These are phyloP conservation scores for Microctonus aethiopoides DNA, from an alignment of 2,888 invertebrate genomes.

Conservation along the genomic window DNA sequence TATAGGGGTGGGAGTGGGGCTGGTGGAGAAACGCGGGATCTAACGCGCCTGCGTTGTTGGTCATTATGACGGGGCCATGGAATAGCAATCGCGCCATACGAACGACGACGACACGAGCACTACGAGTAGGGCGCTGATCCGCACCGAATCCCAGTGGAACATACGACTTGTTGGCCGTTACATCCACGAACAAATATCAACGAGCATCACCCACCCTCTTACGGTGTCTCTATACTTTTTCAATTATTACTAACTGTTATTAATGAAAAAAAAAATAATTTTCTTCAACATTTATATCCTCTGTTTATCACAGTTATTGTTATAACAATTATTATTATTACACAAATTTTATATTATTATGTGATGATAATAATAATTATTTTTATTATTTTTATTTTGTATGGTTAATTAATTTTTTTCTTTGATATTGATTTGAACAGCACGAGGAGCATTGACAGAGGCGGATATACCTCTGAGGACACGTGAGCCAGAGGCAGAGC, in stretches of 20 bases:
- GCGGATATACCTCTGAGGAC: conserved; percentile 36
- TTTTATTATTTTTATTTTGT: conserved; percentile 14
- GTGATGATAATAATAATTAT: background rate
- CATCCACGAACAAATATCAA: conserved; percentile 47
- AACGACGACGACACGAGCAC: conserved; percentile 73
- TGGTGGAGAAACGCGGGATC: conserved; percentile 42
- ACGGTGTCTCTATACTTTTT: conserved; percentile 33
- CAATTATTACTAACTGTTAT: too few relatives aligned
- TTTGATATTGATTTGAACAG: conserved; percentile 22
- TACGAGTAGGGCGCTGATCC: conserved; percentile 71
- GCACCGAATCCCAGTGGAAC: conserved; percentile 61
- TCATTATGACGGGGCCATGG: conserved; percentile 61
- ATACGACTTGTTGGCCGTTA: conserved; percentile 47
- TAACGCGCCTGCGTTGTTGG: conserved; percentile 58
- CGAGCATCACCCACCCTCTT: conserved; percentile 42
- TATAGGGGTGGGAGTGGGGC: background rate
- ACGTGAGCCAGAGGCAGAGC: conserved; percentile 30
- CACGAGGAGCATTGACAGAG: conserved; percentile 40
- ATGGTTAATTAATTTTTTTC: too few relatives aligned
- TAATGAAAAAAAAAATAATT: too few relatives aligned
- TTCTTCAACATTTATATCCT: too few relatives aligned
- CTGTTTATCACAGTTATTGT: too few relatives aligned
- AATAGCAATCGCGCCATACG: conserved; percentile 71
- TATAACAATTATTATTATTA: background rate
- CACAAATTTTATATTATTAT: too few relatives aligned